These are phyloP conservation scores for Thelaira solivaga DNA, from an alignment of 2,888 invertebrate species.

Conservation along the genomic window DNA sequence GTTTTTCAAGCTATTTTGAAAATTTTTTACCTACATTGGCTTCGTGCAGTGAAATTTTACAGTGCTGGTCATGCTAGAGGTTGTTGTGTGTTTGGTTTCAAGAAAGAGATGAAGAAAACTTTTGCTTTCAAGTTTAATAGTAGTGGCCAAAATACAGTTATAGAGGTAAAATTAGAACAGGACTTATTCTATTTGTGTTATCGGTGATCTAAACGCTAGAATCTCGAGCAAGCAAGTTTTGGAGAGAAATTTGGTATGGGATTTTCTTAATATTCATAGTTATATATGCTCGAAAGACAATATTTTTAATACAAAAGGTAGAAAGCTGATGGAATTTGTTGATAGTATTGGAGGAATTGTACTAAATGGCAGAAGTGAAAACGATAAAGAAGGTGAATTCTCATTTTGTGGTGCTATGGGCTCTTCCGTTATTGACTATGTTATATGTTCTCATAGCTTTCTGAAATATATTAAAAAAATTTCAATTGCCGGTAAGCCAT, in stretches of 20 bases:
- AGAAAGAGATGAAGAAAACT: neutral
- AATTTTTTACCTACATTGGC: neutral
- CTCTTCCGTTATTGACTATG: constrained; percentile 25
- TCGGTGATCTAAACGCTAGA: neutral
- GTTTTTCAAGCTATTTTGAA: neutral
- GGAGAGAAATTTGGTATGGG: neutral
- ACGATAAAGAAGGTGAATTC: neutral
- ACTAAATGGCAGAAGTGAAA: neutral
- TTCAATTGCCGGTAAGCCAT: neutral
- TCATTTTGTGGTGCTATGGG: neutral
- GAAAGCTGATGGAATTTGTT: neutral
- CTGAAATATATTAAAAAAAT: neutral
- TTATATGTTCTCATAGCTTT: neutral
- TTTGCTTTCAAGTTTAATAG: neutral
- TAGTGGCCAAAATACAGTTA: neutral
- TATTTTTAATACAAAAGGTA: neutral
- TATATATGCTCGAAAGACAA: neutral
- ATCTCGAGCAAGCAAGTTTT: neutral
- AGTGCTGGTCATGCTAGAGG: constrained; percentile 14
- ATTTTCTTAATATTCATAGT: neutral
- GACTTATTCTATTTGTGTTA: neutral
- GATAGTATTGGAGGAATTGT: constrained; percentile 13
- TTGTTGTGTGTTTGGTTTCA: constrained; percentile 14
- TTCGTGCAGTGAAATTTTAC: neutral
- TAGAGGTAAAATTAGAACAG: neutral